Conservation (phyloP, 2,797 vertebrate species). For the Macropus fuliginosus region DNA sequence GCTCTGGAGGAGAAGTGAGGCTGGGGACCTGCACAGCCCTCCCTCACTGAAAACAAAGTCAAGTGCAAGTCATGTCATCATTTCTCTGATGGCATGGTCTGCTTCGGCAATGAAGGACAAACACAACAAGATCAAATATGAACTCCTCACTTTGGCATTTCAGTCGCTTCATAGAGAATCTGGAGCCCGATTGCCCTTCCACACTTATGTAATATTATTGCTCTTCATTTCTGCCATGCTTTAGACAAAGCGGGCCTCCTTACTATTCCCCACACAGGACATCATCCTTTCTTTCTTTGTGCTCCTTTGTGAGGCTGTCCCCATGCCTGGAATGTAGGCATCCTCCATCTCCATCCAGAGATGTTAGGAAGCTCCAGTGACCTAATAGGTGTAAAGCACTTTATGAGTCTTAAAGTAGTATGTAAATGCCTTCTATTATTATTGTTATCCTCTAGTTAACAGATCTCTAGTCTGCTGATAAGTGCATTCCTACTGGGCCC, state of each 20-base stretch:
- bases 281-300: background rate
- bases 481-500: background rate
- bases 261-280: background rate
- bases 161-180: background rate
- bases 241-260: background rate
- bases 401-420: background rate
- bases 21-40: too few species aligned
- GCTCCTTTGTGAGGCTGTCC: background rate
- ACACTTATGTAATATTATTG: background rate
- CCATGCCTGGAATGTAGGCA: background rate
- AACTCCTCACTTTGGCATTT: background rate
- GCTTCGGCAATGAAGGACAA: too few species aligned
- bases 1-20: too few species aligned
- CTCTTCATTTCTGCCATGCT: background rate
- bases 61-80: too few species aligned
- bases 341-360: background rate
- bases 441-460: background rate
- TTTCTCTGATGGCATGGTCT: too few species aligned
- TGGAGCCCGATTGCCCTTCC: background rate
- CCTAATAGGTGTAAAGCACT: background rate
- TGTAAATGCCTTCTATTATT: background rate
- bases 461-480: background rate
- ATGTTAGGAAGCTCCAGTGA: background rate
- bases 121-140: too few species aligned
- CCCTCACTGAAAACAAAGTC: too few species aligned